Evolutionary conservation across 2,888 invertebrate species (phyloP).

Genomic region (Dioctria rufipes): DNA sequence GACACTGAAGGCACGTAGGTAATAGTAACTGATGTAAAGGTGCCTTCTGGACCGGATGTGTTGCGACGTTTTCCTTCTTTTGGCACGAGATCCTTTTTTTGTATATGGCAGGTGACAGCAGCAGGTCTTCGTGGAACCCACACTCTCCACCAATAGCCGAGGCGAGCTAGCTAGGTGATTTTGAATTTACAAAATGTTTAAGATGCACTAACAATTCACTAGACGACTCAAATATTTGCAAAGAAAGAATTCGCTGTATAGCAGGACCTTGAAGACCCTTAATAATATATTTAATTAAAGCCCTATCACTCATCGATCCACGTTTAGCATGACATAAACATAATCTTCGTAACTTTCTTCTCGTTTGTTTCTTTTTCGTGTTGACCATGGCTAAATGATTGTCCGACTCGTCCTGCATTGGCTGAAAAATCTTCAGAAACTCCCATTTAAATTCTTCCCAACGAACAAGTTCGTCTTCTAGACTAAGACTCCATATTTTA

Average conservation of each 20-base stretch:
- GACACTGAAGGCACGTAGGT: too few relatives aligned
- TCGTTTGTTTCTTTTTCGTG: neutral
- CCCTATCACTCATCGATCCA: neutral
- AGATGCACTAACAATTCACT: too few relatives aligned
- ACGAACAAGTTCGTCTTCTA: neutral
- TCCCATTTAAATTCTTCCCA: neutral
- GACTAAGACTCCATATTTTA: neutral
- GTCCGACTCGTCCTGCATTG: neutral
- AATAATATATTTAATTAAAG: neutral
- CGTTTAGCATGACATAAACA: neutral
- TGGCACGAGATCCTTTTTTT: too few relatives aligned
- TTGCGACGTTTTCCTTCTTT: too few relatives aligned
- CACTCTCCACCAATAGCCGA: too few relatives aligned
- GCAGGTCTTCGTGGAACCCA: too few relatives aligned
- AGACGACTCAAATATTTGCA: neutral
- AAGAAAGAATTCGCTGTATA: too few relatives aligned
- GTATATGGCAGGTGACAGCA: too few relatives aligned
- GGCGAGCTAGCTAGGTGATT: too few relatives aligned
- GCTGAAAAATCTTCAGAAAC: neutral
- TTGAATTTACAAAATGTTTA: too few relatives aligned
- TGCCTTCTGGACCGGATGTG: too few relatives aligned
- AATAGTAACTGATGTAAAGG: too few relatives aligned
- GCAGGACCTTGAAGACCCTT: neutral
- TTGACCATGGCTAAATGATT: neutral
- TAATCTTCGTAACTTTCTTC: neutral